phyloP scores from a whole-genome alignment of 2,797 vertebrate species.

The Poecilia gillii region DNA sequence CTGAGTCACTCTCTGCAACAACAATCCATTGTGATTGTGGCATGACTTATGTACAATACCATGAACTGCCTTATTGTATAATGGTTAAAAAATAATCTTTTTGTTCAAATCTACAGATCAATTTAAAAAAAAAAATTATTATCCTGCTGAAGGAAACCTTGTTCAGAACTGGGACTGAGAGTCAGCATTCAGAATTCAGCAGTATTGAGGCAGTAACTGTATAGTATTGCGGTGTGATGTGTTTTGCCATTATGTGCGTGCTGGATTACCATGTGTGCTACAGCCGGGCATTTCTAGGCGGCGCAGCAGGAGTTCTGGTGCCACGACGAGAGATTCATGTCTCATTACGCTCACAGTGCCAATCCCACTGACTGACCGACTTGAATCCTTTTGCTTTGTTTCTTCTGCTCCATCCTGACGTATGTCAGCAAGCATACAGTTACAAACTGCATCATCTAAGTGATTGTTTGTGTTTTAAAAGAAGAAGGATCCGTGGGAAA shows the following conservation, averaged over 20 bases:
- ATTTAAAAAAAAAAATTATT: conserved; percentile 20
- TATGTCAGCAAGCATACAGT: conserved; percentile 56
- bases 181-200: conserved; percentile 15
- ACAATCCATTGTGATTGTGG: conserved; percentile 63
- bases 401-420: conserved; percentile 59
- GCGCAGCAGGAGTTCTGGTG: conserved; percentile 41
- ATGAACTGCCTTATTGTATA: conserved; percentile 79
- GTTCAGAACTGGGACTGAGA: conserved; percentile 7
- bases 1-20: conserved; percentile 55
- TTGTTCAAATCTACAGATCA: conserved; percentile 43
- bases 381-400: conserved; percentile 66
- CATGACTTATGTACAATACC: conserved; percentile 72
- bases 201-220: conserved; percentile 63
- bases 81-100: conserved; percentile 28
- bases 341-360: conserved; percentile 71
- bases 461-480: conserved; percentile 64
- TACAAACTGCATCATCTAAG: conserved; percentile 55
- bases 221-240: conserved; percentile 67
- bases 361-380: conserved; percentile 71
- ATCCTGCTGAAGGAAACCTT: conserved; percentile 34
- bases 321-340: conserved; percentile 55
- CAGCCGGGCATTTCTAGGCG: conserved; percentile 50
- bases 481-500: conserved; percentile 10
- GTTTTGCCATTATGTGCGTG: conserved; percentile 68
- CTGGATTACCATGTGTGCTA: conserved; percentile 69